Evolutionary conservation across 2,888 invertebrate genomes (phyloP), one percentile per base, ranked within the genome.

Genomic region (Actias luna): DNA sequence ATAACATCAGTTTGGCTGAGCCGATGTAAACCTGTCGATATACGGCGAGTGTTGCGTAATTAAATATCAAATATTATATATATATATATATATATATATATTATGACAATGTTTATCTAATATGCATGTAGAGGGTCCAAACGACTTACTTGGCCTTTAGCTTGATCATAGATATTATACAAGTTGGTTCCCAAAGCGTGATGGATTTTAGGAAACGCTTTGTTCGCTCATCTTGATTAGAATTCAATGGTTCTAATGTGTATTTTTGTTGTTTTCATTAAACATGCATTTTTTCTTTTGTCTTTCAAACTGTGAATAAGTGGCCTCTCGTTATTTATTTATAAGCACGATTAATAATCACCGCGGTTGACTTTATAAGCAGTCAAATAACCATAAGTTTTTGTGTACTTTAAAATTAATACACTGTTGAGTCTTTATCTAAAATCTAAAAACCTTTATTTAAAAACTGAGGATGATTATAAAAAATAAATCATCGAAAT

Each of bases 141-240:
- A 67, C 65, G 63, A 67, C 71, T 72, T 69, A 73, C 72, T 70
- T 76, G 77, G 76, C 79, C 78, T 82, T 74, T 74, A 65, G 59
- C 60, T 61, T 65, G 71, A 71, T 76, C 70, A 63, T 63, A 77
- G 76, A 77, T 73, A 75, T 70, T 64, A 65, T 72, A 67, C 68
- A 71, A 78, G 77, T 76, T 74, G 75, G 73, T 82, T 82, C 80
- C 76, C 82, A 81, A 82, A 77, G 72, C 71, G 67, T 69, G 72
- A 71, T 74, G 75, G 46, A 69, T 77, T 79, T 77, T 75, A 76
- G 73, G 75, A 78, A 76, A 73, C 75, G 76, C 82, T 82, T 82
- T 83, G 82, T 82, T 71, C 65, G 64, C 64, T 69, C 69, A 83
- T 82, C 80, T 75, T 77, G 81, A 82, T 82, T 71, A 73, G 67